These are phyloP conservation scores for Stegodyphus dumicola DNA, from an alignment of 1,140 invertebrate species.

Conservation along the genomic window DNA sequence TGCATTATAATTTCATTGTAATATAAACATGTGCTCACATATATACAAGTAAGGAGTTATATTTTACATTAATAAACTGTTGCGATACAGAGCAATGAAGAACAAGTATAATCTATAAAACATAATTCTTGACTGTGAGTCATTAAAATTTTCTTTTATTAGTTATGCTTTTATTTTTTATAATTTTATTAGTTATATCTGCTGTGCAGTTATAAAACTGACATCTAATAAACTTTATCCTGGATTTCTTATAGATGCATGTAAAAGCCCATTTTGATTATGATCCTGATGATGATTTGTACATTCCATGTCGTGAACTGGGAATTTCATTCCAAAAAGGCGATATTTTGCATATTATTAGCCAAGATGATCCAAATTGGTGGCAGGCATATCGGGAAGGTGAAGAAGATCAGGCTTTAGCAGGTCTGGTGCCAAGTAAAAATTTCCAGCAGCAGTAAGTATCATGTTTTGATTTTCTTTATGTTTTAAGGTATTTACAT, in stretches of 20 bases:
- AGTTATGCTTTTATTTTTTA: too few species aligned
- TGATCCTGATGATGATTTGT: constrained; percentile 97
- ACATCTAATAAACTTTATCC: not conserved
- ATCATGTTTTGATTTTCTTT: not conserved
- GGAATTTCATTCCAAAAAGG: constrained; percentile 89
- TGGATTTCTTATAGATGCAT: constrained; percentile 49
- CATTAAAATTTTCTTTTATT: too few species aligned
- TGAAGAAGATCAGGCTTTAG: constrained; percentile 91
- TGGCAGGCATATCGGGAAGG: constrained; percentile 92
- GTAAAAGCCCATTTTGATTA: constrained; percentile 87
- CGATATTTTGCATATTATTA: constrained; percentile 96
- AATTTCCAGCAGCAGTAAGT: constrained; percentile 94
- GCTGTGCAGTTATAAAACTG: too few species aligned
- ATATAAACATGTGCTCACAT: too few species aligned
- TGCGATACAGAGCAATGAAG: too few species aligned
- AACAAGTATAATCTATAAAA: too few species aligned
- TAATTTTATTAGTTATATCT: too few species aligned
- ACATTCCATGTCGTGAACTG: constrained; percentile 96
- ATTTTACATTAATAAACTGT: too few species aligned
- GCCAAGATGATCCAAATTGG: constrained; percentile 72
- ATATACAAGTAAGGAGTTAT: too few species aligned
- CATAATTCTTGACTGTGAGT: too few species aligned
- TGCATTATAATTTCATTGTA: too few species aligned
- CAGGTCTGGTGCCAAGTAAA: constrained; percentile 95
- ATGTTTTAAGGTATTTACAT: not conserved